Evolutionary conservation across 2,888 invertebrate species (phyloP).

Genomic region (Cosmopolites sordidus): DNA sequence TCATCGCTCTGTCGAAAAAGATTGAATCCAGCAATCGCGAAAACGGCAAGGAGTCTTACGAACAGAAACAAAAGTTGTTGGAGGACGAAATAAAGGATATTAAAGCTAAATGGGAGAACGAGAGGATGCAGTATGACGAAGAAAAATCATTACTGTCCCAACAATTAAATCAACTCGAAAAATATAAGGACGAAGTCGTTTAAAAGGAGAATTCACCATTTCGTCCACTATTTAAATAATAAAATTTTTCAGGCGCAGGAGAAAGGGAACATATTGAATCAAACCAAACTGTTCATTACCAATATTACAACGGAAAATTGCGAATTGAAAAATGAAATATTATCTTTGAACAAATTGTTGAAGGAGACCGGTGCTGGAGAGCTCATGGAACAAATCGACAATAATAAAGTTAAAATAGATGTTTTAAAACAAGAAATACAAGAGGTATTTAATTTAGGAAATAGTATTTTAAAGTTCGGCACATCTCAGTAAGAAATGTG

Average conservation of each 20-base stretch:
- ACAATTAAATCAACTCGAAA: not conserved
- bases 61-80: slow-evolving; percentile 27
- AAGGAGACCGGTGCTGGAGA: slow-evolving; percentile 40
- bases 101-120: slow-evolving; percentile 32
- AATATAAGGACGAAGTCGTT: slow-evolving; percentile 12
- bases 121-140: slow-evolving; percentile 41
- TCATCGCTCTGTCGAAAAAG: slow-evolving; percentile 29
- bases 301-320: slow-evolving; percentile 36
- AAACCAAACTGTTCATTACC: slow-evolving; percentile 30
- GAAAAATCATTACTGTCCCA: slow-evolving; percentile 38
- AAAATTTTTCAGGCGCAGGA: slow-evolving; percentile 27
- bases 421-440: slow-evolving; percentile 35
- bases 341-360: slow-evolving; percentile 37
- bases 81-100: slow-evolving; percentile 26
- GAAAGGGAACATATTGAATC: slow-evolving; percentile 34
- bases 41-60: slow-evolving; percentile 17
- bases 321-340: slow-evolving; percentile 36
- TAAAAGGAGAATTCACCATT: not conserved
- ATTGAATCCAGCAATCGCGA: slow-evolving; percentile 14
- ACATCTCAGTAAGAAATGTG: too few relatives aligned
- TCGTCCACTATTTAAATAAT: too few relatives aligned
- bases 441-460: slow-evolving; percentile 29
- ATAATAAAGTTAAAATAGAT: slow-evolving; percentile 38
- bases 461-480: too few relatives aligned
- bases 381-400: slow-evolving; percentile 37